phyloP scores from a whole-genome alignment of 2,113 vertebrate genomes.

The Onychorhynchus coronatus region DNA sequence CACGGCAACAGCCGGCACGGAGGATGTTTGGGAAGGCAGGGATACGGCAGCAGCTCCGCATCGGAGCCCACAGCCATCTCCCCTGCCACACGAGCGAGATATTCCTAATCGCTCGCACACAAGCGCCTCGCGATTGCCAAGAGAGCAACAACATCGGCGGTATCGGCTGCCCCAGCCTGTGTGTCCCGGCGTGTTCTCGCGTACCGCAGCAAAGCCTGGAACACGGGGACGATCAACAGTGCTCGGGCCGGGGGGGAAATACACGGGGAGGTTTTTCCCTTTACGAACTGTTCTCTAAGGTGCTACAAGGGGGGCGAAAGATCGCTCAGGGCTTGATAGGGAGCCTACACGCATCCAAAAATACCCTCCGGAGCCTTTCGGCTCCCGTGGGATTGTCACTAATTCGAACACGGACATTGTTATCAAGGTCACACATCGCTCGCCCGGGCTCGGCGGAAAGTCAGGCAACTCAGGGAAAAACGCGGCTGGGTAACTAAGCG shows the following conservation, averaged over 20 bases:
- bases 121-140: not conserved
- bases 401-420: not conserved
- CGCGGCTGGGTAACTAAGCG: not conserved
- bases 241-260: not conserved
- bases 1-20: not conserved
- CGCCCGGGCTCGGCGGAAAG: not conserved
- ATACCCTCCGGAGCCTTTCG: not conserved
- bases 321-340: not conserved
- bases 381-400: not conserved
- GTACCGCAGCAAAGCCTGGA: not conserved
- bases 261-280: not conserved
- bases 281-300: not conserved
- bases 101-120: not conserved
- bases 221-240: not conserved
- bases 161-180: not conserved
- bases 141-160: not conserved
- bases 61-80: not conserved
- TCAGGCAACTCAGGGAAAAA: not conserved
- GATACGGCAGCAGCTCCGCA: not conserved
- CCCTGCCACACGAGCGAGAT: not conserved
- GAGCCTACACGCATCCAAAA: not conserved
- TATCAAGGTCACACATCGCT: constrained; percentile 37
- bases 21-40: constrained; percentile 33
- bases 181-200: constrained; percentile 1
- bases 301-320: not conserved